Evolutionary conservation across 2,113 vertebrate species (phyloP), one percentile per base, ranked within the genome.

Genomic region (Salvator merianae): DNA sequence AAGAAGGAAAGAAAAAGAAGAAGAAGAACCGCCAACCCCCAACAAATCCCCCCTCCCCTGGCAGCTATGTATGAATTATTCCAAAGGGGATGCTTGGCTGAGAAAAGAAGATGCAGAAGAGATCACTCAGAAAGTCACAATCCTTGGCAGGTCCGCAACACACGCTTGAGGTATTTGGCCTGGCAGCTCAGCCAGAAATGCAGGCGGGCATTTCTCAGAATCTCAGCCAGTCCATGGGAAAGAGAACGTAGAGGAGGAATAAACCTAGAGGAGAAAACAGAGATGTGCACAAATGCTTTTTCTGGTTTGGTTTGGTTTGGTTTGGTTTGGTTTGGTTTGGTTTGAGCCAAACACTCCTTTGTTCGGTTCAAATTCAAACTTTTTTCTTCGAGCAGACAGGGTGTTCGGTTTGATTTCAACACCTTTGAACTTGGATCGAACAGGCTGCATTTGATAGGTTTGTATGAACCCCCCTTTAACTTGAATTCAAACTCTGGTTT

Each of bases 101-200:
- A 78, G 10, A 26, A 82, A 8, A 2, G 18, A 18, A 0, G 47
- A 30, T 73, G 77, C n/a, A 50, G 24, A 12, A 79, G 65, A 40
- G 69, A 79, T 85, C 32, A 77, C 66, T 79, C 65, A 74, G 65
- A 55, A 24, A n/a, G 50, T 53, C 53, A 28, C 2, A 0, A 32
- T 63, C 32, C 38, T 43, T 82, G 68, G 0, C 65, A 34, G 20
- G 1, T 3, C 38, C 7, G 8, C 18, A 30, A 18, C 1, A 0
- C 1, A 0, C 2, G 2, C 0, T 30, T 77, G 77, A 53, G 66
- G 66, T 32, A 1, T n/a, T 59, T 53, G 1, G 40, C 53, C 55
- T 30, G 28, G 62, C 40, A 24, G 26, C n/a, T 5, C 73, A 65
- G n/a, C 7, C 50, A 0, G 26, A 0, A 26, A 30, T 43, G 65